Evolutionary conservation across 2,113 vertebrate genomes (phyloP).

Genomic region (Phocoena phocoena): DNA sequence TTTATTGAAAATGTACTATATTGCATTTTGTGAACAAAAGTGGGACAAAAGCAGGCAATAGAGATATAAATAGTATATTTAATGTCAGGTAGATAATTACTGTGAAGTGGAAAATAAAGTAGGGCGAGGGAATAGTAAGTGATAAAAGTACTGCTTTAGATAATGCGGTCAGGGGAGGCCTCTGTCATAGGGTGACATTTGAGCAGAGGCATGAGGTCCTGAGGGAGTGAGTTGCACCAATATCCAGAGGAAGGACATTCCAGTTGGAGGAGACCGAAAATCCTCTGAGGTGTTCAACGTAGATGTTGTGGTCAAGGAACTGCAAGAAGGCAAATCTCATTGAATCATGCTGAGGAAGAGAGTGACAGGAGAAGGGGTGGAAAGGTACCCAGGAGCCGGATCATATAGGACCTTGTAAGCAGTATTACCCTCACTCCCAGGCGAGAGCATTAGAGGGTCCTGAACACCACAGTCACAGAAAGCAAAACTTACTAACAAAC

Average conservation of each 20-base stretch:
- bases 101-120: not conserved
- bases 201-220: not conserved
- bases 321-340: not conserved
- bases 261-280: not conserved
- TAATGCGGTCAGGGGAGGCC: not conserved
- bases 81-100: not conserved
- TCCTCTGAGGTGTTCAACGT: not conserved
- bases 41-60: not conserved
- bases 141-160: not conserved
- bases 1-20: not conserved
- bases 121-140: not conserved
- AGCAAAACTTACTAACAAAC: not conserved
- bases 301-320: not conserved
- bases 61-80: not conserved
- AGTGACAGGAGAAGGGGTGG: not conserved
- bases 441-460: not conserved
- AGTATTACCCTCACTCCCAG: not conserved
- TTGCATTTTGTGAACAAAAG: not conserved
- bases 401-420: accelerated
- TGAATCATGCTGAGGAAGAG: not conserved
- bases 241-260: not conserved
- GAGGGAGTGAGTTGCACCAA: not conserved
- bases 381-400: not conserved
- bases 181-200: not conserved
- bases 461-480: not conserved